phyloP scores from a whole-genome alignment of 30 jellyfish, hydroid and myxozoan genomes.

The Catostylus mosaicus region DNA sequence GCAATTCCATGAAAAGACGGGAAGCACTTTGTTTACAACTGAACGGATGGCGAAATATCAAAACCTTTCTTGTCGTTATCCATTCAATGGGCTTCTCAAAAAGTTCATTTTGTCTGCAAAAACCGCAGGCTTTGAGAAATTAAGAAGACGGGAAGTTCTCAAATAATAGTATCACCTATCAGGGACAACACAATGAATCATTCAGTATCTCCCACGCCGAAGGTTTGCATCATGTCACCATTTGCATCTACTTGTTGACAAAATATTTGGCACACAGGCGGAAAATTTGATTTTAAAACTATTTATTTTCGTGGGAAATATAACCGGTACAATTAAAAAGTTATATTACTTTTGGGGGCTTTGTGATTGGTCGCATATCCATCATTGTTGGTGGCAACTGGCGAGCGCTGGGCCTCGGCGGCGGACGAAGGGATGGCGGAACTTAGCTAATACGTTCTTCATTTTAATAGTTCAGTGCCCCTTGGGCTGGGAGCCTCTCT shows the following conservation, averaged over 20 bases:
- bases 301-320: too few species aligned
- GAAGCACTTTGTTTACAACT: neutral
- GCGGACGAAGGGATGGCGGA: too few species aligned
- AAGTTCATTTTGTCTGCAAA: neutral
- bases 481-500: too few species aligned
- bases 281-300: too few species aligned
- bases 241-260: neutral
- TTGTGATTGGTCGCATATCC: too few species aligned
- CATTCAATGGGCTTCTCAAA: neutral
- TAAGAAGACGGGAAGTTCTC: conserved; percentile 2
- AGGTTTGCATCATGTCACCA: neutral
- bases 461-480: too few species aligned
- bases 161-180: conserved; percentile 2
- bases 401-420: too few species aligned
- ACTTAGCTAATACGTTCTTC: too few species aligned
- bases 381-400: too few species aligned
- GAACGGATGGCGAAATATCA: neutral
- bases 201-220: conserved; percentile 1
- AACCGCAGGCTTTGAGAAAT: neutral
- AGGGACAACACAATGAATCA: neutral
- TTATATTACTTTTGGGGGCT: too few species aligned
- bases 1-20: neutral
- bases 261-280: too few species aligned
- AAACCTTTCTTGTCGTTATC: neutral
- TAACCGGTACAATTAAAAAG: too few species aligned